phyloP scores from a whole-genome alignment of 2,797 vertebrate species.

The Acanthopagrus latus region DNA sequence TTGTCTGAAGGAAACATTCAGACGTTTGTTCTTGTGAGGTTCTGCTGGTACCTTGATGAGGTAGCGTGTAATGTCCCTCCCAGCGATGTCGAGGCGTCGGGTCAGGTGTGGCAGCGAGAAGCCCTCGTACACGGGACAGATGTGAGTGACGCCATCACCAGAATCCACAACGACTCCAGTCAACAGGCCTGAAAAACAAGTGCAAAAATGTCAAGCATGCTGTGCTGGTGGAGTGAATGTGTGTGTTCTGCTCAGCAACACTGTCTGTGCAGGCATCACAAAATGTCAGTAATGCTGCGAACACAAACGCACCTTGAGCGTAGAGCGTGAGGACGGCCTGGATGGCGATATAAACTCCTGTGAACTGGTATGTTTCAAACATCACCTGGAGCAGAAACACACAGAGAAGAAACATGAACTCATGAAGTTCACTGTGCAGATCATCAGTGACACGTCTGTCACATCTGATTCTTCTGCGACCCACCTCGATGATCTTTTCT shows the following conservation, averaged over 20 bases:
- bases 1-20: neutral
- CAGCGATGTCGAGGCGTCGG: slow-evolving; percentile 80
- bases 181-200: slow-evolving; percentile 66
- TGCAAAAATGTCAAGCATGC: neutral
- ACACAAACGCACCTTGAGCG: slow-evolving; percentile 69
- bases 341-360: slow-evolving; percentile 82
- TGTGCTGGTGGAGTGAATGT: neutral
- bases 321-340: slow-evolving; percentile 85
- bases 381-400: slow-evolving; percentile 72
- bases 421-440: too few relatives aligned
- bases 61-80: slow-evolving; percentile 83
- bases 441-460: neutral
- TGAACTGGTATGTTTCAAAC: slow-evolving; percentile 83
- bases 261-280: neutral
- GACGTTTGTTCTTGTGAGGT: neutral
- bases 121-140: slow-evolving; percentile 83
- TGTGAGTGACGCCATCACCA: slow-evolving; percentile 81
- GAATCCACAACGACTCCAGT: slow-evolving; percentile 82
- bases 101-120: slow-evolving; percentile 82
- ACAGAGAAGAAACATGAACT: neutral
- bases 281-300: neutral
- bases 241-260: neutral
- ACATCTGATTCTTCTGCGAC: neutral
- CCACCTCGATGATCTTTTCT: slow-evolving; percentile 76
- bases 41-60: slow-evolving; percentile 77